These are phyloP conservation scores for Luscinia megarhynchos DNA, from an alignment of 2,797 vertebrate species.

Conservation along the genomic window DNA sequence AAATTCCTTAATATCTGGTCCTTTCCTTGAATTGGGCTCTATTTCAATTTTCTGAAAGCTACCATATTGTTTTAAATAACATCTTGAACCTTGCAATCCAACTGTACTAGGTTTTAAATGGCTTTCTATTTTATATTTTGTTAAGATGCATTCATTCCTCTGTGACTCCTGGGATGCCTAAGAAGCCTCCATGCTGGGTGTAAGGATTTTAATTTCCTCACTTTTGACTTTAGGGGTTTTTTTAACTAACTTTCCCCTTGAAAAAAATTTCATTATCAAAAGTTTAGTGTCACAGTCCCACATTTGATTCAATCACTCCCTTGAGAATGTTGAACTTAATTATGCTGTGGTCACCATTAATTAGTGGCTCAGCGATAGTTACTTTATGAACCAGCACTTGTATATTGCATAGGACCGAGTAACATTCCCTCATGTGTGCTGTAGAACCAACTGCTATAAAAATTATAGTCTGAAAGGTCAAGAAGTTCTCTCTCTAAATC, in stretches of 20 bases:
- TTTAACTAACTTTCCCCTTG: conserved; percentile 36
- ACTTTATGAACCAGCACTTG: conserved; percentile 51
- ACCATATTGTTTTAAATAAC: conserved; percentile 1
- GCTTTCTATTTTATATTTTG: conserved; percentile 48
- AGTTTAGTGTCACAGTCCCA: conserved; percentile 57
- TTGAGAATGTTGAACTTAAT: conserved; percentile 60
- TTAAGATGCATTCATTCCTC: conserved; percentile 67
- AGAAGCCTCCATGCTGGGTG: conserved; percentile 70
- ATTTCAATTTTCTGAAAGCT: conserved; percentile 16
- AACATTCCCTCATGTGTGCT: conserved; percentile 54
- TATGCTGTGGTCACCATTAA: conserved; percentile 59
- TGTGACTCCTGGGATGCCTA: conserved; percentile 64
- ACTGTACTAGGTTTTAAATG: conserved; percentile 21
- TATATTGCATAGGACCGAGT: neutral
- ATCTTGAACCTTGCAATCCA: neutral
- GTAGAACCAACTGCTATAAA: conserved; percentile 40
- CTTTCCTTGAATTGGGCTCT: neutral
- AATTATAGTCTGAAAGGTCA: conserved; percentile 41
- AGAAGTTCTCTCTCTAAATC: conserved; percentile 26
- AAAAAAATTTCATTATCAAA: conserved; percentile 61
- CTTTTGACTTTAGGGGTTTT: conserved; percentile 43
- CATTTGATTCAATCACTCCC: conserved; percentile 58
- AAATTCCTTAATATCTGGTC: neutral
- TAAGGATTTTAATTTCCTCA: conserved; percentile 73
- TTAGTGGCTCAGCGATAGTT: conserved; percentile 21